Base-by-base conservation (phyloP, 2,113 vertebrate genomes). In the Limnothrissa miodon region DNA sequence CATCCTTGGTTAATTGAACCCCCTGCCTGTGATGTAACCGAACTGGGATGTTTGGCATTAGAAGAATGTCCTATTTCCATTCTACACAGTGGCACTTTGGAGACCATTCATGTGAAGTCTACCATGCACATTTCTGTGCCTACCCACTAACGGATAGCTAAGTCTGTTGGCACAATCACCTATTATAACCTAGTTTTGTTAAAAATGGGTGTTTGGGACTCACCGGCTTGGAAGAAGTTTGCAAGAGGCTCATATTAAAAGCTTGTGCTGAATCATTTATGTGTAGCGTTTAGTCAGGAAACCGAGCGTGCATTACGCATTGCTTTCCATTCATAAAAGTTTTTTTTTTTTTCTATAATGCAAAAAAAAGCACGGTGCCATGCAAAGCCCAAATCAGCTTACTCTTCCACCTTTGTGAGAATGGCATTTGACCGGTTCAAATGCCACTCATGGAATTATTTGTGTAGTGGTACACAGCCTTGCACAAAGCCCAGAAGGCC, bases 1-100 rank as follows among this genome's bases (percentile, higher is more conserved):
- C 90, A 89, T 90, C 92, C 88, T 90, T 90, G 91, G 93, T 92
- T 94, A 93, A 94, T 94, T 93, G 87, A 83, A 87, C 87, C 83
- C 89, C 83, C 88, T 81, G 88, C 87, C 88, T 90, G 88, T 94
- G 94, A 94, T 93, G 93, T 92, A 94, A 94, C 92, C 88, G 84
- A 92, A 92, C 89, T 83, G 92, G 91, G 92, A 94, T 92, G 92
- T 92, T 92, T 93, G 94, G 90, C 90, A 93, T 94, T 92, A 93
- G 93, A 93, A 93, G 93, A 94, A 92, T 94, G 93, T 90, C 91
- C 93, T 88, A 91, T 93, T 93, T 93, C 91, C 88, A 92, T 90
- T 89, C 51, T 86, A 92, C 90, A 91, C 86, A 87, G 88, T 91
- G 87, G 88, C 87, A 90, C 89, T 91, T 87, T 89, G 88, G 86